phyloP scores from a whole-genome alignment of 2,113 vertebrate genomes.

The Butorides virescens region DNA sequence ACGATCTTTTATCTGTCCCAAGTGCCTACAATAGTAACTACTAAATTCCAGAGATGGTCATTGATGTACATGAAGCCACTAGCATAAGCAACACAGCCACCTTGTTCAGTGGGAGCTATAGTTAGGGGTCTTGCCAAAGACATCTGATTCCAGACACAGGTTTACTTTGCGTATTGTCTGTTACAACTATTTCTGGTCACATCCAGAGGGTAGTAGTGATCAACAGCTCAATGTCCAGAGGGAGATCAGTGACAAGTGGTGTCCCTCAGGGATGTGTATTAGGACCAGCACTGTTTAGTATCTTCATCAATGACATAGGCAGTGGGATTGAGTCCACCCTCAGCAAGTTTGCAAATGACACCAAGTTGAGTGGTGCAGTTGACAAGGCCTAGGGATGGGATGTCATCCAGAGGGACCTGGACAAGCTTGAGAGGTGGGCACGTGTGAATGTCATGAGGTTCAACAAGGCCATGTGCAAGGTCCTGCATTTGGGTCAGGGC shows the following conservation, averaged over 20 bases:
- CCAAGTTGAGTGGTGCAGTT: no score
- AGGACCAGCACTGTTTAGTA: no score
- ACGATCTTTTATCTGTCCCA: not conserved
- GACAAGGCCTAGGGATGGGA: no score
- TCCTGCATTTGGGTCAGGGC: no score
- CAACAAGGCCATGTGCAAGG: no score
- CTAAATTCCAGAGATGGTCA: not conserved
- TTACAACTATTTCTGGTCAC: not conserved
- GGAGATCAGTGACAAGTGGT: not conserved
- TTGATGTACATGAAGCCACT: not conserved
- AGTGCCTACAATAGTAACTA: not conserved
- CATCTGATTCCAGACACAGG: not conserved
- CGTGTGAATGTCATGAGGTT: no score
- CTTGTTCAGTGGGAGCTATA: not conserved
- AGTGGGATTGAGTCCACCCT: no score
- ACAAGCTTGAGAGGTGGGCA: no score
- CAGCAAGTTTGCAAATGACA: no score
- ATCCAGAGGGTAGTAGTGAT: not conserved
- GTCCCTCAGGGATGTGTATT: no score
- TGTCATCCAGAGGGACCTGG: no score
- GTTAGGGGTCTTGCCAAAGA: not conserved
- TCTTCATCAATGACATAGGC: no score
- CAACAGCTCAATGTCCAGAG: not conserved
- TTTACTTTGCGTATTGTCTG: not conserved
- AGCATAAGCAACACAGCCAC: not conserved